phyloP scores from a whole-genome alignment of 2,888 invertebrate species.

The Trissonchulus latispiculum region DNA sequence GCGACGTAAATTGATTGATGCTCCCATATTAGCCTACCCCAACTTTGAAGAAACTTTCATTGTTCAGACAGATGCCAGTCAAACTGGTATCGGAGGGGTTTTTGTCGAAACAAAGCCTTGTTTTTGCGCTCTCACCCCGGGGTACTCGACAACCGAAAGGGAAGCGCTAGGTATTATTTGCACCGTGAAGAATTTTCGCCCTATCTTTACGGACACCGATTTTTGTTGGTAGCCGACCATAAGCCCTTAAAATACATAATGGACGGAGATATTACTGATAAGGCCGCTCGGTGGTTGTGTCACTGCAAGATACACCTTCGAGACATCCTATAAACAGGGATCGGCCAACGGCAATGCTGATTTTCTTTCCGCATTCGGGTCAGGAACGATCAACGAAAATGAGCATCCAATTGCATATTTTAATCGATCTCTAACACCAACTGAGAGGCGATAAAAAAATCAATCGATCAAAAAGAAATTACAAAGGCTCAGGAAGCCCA shows the following conservation, averaged over 20 bases:
- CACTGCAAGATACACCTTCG: constrained; percentile 8
- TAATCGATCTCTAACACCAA: too few relatives aligned
- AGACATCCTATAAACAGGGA: not conserved
- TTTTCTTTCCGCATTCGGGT: not conserved
- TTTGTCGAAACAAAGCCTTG: not conserved
- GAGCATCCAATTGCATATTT: too few relatives aligned
- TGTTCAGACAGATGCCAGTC: not conserved
- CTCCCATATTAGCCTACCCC: not conserved
- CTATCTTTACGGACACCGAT: constrained; percentile 1
- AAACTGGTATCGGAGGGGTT: not conserved
- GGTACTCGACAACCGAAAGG: constrained; percentile 24
- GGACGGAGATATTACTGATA: not conserved
- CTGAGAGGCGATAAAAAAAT: not conserved
- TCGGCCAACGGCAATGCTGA: constrained; percentile 11
- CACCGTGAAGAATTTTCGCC: constrained; percentile 23
- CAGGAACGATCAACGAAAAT: not conserved
- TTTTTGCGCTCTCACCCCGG: constrained; percentile 13
- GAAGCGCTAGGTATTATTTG: constrained; percentile 26
- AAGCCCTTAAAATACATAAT: constrained; percentile 20
- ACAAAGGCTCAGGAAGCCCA: too few relatives aligned
- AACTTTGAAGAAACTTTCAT: not conserved
- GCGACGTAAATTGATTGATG: not conserved
- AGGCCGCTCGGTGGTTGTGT: constrained; percentile 1
- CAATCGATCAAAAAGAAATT: too few relatives aligned
- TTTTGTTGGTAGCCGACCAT: constrained; percentile 20